Evolutionary conservation across 2,113 vertebrate species (phyloP).

Genomic region (Calidris pugnax): DNA sequence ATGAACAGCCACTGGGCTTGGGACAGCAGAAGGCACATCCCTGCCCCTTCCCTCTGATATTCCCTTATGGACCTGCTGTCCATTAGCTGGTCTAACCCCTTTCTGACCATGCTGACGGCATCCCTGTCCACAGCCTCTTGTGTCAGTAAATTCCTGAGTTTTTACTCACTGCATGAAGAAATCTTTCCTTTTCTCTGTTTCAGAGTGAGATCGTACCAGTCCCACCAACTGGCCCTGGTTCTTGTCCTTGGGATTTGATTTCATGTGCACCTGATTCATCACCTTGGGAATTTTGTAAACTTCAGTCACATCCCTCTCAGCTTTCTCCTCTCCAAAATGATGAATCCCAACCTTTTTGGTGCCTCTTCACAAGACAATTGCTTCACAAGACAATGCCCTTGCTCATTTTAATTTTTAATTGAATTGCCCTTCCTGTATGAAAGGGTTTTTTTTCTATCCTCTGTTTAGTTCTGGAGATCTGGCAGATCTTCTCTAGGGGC

Average conservation of each 20-base stretch:
- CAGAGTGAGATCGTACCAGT: neutral
- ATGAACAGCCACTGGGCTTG: neutral
- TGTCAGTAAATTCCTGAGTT: neutral
- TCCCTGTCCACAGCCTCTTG: neutral
- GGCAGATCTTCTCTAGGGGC: neutral
- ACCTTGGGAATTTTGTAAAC: neutral
- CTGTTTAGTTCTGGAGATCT: neutral
- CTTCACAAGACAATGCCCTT: neutral
- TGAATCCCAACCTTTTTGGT: neutral
- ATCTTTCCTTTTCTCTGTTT: neutral
- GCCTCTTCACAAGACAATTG: neutral
- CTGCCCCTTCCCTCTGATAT: neutral
- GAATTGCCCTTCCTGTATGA: neutral
- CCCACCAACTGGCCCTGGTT: neutral
- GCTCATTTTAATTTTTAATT: neutral
- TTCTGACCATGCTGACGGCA: neutral
- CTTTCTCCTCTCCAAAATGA: neutral
- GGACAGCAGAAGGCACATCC: neutral
- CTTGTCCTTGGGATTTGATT: neutral
- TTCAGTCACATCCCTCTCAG: neutral
- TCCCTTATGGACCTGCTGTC: neutral
- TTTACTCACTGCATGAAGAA: neutral
- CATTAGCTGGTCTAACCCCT: neutral
- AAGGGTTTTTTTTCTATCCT: neutral
- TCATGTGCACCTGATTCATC: neutral